Evolutionary conservation across 2,888 invertebrate genomes (phyloP), one percentile per base, ranked within the genome.

Genomic region (Ectemnius cavifrons): DNA sequence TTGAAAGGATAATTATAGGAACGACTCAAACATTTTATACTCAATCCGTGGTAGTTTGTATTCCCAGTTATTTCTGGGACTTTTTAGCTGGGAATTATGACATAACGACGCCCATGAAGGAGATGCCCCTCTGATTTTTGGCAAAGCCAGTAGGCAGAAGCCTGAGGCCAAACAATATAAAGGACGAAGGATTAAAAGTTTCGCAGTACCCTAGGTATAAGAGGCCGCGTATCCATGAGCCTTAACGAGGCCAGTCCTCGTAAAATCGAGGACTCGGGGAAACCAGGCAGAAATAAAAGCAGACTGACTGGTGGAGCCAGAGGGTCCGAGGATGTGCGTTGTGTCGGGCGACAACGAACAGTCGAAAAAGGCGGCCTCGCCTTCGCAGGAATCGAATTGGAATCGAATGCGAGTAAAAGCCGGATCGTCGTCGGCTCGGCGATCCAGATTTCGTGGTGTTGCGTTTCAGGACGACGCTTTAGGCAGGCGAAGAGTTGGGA

Each of bases 161-260:
- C 52, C n/a, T 37, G 8, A 1, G 60, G 64, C 57, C 72, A 75
- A 80, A 80, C 78, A 70, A 75, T 79, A 76, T 71, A 69, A 71
- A 70, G 8, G 72, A 70, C 66, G 67, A 84, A 52, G 52, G 85
- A 86, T 85, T 85, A 87, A 87, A 86, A 87, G 84, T 86, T 87
- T 82, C 67, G 61, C 77, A 57, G 23, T 57, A 63, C 11, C 37
- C 8, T 37, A 37, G 37, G 37, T 37, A 37, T 37, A 37, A 37
- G 37, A 37, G 11, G 8, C 37, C 37, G 37, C 37, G 37, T 11
- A 11, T 6, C 8, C 37, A 37, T 8, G 37, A 37, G 58, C 69
- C 73, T 78, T 83, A 81, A 80, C 74, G 78, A 80, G 71, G 61
- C 23, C 68, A 63, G 62, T 20, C 62, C 71, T 73, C 71, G 77